These are phyloP conservation scores for Pogonocichla stellata DNA, from an alignment of 2,113 vertebrate species.

Conservation along the genomic window DNA sequence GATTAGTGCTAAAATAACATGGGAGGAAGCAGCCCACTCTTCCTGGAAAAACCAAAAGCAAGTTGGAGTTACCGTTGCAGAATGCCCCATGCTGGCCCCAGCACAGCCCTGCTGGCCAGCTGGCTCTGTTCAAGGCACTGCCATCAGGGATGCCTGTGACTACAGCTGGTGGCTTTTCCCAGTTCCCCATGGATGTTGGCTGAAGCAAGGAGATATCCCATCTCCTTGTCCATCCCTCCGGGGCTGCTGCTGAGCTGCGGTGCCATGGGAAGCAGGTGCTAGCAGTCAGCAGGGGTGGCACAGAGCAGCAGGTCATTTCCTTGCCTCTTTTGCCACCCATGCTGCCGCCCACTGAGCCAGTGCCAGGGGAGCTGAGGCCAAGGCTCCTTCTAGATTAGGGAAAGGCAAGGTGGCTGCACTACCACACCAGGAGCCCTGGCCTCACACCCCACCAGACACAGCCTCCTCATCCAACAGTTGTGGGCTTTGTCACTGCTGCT, in stretches of 20 bases:
- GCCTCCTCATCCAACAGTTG: neutral
- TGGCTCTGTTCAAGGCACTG: rapidly evolving
- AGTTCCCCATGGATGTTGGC: neutral
- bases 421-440: rapidly evolving
- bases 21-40: neutral
- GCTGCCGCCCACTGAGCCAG: neutral
- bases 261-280: neutral
- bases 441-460: rapidly evolving
- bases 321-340: neutral
- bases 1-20: neutral
- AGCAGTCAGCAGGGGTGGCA: conserved; percentile 9
- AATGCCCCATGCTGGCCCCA: neutral
- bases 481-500: neutral
- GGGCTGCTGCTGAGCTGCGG: rapidly evolving
- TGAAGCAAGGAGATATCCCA: neutral
- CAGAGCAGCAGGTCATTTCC: conserved; percentile 6
- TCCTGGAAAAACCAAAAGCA: neutral
- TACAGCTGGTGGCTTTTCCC: neutral
- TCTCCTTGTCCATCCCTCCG: rapidly evolving
- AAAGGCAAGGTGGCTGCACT: neutral
- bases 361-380: neutral
- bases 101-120: neutral
- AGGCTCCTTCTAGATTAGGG: neutral
- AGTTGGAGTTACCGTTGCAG: rapidly evolving
- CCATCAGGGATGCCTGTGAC: neutral